Evolutionary conservation across 2,888 invertebrate genomes (phyloP).

Genomic region (Archaeoteleia sp.): DNA sequence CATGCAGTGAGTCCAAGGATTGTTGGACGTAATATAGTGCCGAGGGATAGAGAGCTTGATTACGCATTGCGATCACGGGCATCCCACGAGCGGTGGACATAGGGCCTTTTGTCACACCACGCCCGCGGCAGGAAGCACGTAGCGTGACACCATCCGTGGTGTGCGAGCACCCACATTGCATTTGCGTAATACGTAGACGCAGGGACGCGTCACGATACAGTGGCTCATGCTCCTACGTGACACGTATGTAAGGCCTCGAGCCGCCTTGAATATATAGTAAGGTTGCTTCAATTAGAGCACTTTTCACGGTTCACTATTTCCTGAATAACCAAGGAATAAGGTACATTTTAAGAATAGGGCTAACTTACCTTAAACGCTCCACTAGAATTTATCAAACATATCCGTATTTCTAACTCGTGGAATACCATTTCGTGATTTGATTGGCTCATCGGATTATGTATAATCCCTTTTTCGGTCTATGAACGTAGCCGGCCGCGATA

Average conservation of each 20-base stretch:
- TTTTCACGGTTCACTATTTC: slow-evolving; percentile 8
- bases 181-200: slow-evolving; percentile 69
- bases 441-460: slow-evolving; percentile 27
- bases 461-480: slow-evolving; percentile 6
- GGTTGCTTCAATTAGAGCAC: slow-evolving; percentile 21
- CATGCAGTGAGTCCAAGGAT: slow-evolving; percentile 16
- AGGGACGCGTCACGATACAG: slow-evolving; percentile 64
- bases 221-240: slow-evolving; percentile 67
- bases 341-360: no score
- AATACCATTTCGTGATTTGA: no score
- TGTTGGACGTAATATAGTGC: slow-evolving; percentile 36
- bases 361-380: no score
- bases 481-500: slow-evolving; percentile 18
- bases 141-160: slow-evolving; percentile 72
- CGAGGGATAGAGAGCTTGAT: slow-evolving; percentile 49
- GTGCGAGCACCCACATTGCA: slow-evolving; percentile 73
- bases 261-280: slow-evolving; percentile 30
- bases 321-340: no score
- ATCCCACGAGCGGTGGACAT: slow-evolving; percentile 54
- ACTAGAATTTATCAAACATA: no score
- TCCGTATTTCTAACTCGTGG: neutral
- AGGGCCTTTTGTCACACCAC: slow-evolving; percentile 57
- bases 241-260: slow-evolving; percentile 62
- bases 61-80: slow-evolving; percentile 55
- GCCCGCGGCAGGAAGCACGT: slow-evolving; percentile 71